Evolutionary conservation across 2,888 invertebrate species (phyloP), one percentile per base, ranked within the genome.

Genomic region (Notocelia uddmanniana): DNA sequence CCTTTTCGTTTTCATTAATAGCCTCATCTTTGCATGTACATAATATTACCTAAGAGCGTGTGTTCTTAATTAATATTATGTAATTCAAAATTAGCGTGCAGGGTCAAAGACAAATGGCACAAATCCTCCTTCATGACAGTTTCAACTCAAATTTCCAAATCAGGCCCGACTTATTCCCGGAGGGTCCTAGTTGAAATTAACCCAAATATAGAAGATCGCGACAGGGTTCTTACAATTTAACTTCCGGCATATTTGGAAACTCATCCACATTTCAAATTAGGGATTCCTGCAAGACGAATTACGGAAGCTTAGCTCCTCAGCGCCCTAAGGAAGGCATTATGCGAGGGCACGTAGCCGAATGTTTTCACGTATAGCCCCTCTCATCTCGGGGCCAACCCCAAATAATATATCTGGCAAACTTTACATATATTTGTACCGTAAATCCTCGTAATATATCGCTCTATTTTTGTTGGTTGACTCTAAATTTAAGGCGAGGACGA

Each of bases 371-470:
- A 86, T 85, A 87, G 85, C 87, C 88, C 89, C 86, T 86, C 90
- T 87, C 90, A 86, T 89, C 90, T 89, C 85, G 87, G 87, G 85
- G 82, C 89, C 90, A 85, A 89, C 92, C 93, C 93, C 92, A 89
- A 86, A 93, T 93, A 93, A 93, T 93, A 93, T 92, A 93, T 93
- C 90, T 90, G 85, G 89, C 89, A 92, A 93, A 93, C 93, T 93
- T 93, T 92, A 93, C 93, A 93, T 93, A 93, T 93, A 93, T 93
- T 93, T 93, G 93, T 93, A 90, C 91, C 90, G 91, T 93, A 93
- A 93, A 93, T 93, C 93, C 92, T 89, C 80, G 81, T 92, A 92
- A 93, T 92, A 88, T 92, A 93, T 93, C 81, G 91, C 93, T 92
- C 90, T 93, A 93, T 93, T 93, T 93, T 93, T 93, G 93, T 91